phyloP scores from a whole-genome alignment of 2,113 vertebrate genomes.

The Pomatorhinus ruficollis region DNA sequence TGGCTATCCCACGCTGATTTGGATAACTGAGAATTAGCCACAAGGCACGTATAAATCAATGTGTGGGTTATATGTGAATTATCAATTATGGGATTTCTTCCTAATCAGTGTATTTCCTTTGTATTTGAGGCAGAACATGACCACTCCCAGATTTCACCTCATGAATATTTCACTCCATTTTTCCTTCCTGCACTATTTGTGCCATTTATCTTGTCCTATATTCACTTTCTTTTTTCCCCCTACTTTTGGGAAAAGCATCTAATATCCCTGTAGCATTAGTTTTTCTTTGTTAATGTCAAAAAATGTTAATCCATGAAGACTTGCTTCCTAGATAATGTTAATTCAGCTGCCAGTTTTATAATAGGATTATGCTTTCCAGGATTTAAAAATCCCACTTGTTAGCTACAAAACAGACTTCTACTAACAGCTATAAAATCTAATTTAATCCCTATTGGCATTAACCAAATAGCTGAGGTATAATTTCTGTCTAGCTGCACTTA shows the following conservation, averaged over 20 bases:
- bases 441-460: constrained; percentile 81
- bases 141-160: neutral
- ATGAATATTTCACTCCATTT: constrained; percentile 6
- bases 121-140: neutral
- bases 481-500: constrained; percentile 76
- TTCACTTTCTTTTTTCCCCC: constrained; percentile 43
- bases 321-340: constrained; percentile 75
- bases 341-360: constrained; percentile 80
- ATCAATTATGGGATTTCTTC: neutral
- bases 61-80: neutral
- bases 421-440: constrained; percentile 81
- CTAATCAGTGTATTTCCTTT: neutral
- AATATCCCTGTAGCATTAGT: constrained; percentile 73
- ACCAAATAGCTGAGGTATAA: constrained; percentile 77
- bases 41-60: neutral
- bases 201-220: constrained; percentile 63
- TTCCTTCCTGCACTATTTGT: constrained; percentile 19
- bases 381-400: constrained; percentile 82
- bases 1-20: neutral
- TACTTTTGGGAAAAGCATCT: constrained; percentile 72
- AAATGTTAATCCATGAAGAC: constrained; percentile 77
- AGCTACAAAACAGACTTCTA: constrained; percentile 77
- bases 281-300: constrained; percentile 77
- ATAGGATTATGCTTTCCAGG: constrained; percentile 83
- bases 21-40: neutral